Base-by-base conservation (phyloP, 1,140 invertebrate species). In the Drosophila mayri region DNA sequence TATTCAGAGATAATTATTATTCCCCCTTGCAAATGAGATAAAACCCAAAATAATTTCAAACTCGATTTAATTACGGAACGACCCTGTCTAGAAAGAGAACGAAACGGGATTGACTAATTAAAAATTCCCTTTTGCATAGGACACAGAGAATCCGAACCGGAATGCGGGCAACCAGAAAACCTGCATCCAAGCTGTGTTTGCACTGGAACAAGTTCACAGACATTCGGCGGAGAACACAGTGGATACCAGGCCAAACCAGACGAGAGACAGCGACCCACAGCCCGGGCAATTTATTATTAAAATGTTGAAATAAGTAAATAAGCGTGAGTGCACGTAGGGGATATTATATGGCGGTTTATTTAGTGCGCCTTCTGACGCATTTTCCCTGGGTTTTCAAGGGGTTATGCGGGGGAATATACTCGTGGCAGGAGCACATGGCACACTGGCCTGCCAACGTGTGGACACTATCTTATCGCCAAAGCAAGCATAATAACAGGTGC, bases 231-330 rank as follows among this genome's bases (percentile, higher is more conserved):
- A 38, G 52, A 22, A 38, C 20, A 11, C 52, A 37, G 32, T 32
- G 47, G 28, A 50, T 32, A 22, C 32, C 50, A 52, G n/a, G 11
- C 49, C 30, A 52, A 30, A 52, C 50, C 50, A 54, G 50, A 54
- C 32, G 12, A 54, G 35, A 38, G 52, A 55, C 62, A 59, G 47
- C 35, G 50, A 79, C 52, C 72, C 46, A 62, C 77, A 66, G 32
- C 37, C 63, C 49, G 55, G 73, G 55, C 68, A 59, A 73, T 85
- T 84, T 84, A 77, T 77, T 87, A 76, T 86, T 82, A 76, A 85
- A 86, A 87, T 81, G 67, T 86, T 70, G 58, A 88, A 82, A 79
- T 81, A 76, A 82, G 77, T 76, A 87, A 79, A 87, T 76, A 76
- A 70, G 52, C 61, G 65, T 76, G 62, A 70, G 65, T 60, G 70